Evolutionary conservation across 2,113 vertebrate species (phyloP), one percentile per base, ranked within the genome.

Genomic region (Phocoena phocoena): DNA sequence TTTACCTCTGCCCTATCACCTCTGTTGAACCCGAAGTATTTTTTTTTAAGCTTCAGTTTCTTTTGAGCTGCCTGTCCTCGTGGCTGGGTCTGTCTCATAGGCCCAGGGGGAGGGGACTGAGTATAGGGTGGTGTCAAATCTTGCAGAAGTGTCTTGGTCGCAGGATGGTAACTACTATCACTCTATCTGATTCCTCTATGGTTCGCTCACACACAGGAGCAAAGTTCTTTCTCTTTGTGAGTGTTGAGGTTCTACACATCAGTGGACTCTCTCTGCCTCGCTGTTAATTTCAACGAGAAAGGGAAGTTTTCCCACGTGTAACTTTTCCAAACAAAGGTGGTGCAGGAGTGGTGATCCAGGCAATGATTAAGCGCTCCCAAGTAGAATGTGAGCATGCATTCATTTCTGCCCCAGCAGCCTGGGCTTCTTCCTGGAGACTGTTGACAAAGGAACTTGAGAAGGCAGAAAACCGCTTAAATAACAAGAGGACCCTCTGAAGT

Each of bases 371-470:
- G 73, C 81, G 55, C 85, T 85, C 79, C 38, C 96, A 96, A 93
- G 92, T 70, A 93, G 93, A 96, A 85, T 28, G 31, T 50, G 38
- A 94, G 91, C 26, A 47, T 21, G 83, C 90, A 36, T 84, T 97
- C 95, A 86, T 83, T 76, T 84, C 79, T 65, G 58, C 68, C 14
- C 13, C 41, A 70, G 36, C 65, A 93, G 77, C 92, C 23, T 0
- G 17, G 18, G 90, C 90, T 96, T 26, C 74, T 98, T 93, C 98
- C 83, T 90, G 53, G 87, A 97, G 85, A 81, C 79, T 88, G 88
- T 96, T 95, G 95, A 93, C 79, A 67, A 95, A 97, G 93, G 12
- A 97, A 95, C 92, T 55, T 50, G 95, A 96, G 70, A 67, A 93
- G 85, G 90, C 82, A 91, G 93, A 93, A 90, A 77, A 33, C 85